Evolutionary conservation across 2,113 vertebrate species (phyloP).

Genomic region (Ictidomys tridecemlineatus): DNA sequence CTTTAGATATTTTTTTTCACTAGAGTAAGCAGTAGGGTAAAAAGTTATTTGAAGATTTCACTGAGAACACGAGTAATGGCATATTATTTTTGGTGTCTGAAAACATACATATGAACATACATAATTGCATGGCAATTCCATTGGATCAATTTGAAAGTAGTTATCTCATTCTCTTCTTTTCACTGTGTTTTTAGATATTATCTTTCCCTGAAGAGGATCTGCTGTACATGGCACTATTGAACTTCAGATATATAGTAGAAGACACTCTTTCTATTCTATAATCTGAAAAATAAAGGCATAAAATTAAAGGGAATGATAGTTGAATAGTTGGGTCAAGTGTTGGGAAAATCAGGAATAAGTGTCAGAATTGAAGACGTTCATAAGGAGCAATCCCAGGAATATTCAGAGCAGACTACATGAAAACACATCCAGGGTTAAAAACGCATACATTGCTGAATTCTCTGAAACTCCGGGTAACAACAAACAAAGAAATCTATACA

Average conservation of each 20-base stretch:
- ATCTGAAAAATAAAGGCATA: neutral
- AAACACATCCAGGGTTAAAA: neutral
- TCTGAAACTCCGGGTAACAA: neutral
- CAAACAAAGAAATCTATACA: neutral
- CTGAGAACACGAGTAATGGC: neutral
- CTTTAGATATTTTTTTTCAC: neutral
- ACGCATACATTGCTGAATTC: neutral
- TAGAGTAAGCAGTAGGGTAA: neutral
- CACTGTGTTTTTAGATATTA: neutral
- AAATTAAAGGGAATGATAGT: neutral
- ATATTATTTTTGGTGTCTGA: neutral
- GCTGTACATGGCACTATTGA: neutral
- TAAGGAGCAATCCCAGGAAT: neutral
- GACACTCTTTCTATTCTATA: neutral
- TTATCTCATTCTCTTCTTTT: neutral
- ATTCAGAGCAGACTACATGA: neutral
- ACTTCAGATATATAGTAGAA: neutral
- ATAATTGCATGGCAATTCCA: neutral
- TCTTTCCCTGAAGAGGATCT: neutral
- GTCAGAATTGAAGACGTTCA: neutral
- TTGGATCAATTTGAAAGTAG: neutral
- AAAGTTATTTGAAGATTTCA: neutral
- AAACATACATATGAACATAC: neutral
- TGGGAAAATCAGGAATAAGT: neutral
- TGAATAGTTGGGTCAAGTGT: neutral